phyloP scores from a whole-genome alignment of 2,113 vertebrate species.

The Pelvicachromis taeniatus region DNA sequence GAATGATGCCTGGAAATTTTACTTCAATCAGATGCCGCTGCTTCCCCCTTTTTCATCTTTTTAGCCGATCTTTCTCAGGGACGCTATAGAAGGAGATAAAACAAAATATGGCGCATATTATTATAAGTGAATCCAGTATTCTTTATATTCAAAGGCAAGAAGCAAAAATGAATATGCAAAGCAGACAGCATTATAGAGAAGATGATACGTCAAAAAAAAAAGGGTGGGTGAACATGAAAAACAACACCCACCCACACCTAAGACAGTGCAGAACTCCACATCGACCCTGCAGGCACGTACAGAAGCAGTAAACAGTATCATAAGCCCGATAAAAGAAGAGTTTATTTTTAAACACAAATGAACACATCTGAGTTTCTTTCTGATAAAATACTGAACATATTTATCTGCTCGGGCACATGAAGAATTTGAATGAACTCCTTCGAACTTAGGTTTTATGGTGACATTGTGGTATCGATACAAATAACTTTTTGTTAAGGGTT shows the following conservation, averaged over 20 bases:
- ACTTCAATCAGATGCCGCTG: constrained; percentile 10
- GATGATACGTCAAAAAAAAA: neutral
- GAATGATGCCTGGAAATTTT: constrained; percentile 13
- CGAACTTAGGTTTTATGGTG: neutral
- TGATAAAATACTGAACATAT: neutral
- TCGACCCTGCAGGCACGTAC: neutral
- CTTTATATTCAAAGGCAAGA: neutral
- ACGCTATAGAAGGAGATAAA: neutral
- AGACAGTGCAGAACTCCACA: neutral
- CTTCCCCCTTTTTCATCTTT: constrained; percentile 29
- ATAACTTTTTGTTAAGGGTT: neutral
- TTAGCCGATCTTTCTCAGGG: neutral
- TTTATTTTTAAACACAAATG: neutral
- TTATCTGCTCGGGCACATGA: neutral
- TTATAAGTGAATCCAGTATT: neutral
- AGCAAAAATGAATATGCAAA: neutral
- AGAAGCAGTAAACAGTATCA: neutral
- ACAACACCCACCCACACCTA: neutral
- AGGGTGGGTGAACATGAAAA: neutral
- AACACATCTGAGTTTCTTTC: neutral
- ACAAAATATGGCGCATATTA: neutral
- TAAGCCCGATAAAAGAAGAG: neutral
- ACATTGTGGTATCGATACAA: neutral
- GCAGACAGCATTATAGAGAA: neutral
- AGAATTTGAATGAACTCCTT: neutral